Conservation (phyloP, 2,888 invertebrate species). For the Pecten maximus region DNA sequence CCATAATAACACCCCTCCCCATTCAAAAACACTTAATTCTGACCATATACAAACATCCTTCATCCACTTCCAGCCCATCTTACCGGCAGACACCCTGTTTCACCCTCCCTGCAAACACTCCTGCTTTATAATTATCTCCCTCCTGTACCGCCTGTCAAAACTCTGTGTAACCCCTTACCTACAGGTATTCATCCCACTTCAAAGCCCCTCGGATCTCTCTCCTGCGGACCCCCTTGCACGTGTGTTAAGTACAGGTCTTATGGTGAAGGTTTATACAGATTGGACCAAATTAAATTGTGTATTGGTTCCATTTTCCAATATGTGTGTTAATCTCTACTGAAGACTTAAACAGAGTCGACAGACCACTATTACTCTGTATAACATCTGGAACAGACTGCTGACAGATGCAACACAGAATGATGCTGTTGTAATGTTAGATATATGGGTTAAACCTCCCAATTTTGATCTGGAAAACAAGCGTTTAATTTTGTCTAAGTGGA, state of each 20-base stretch:
- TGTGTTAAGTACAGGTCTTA: not conserved
- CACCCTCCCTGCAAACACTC: not conserved
- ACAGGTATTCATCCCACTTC: not conserved
- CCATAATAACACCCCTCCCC: not conserved
- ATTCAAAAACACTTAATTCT: not conserved
- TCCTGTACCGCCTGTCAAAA: not conserved
- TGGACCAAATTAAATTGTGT: constrained; percentile 23
- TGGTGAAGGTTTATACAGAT: not conserved
- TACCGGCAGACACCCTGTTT: not conserved
- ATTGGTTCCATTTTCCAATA: not conserved
- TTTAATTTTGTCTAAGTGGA: not conserved
- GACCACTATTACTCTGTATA: not conserved
- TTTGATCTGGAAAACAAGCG: not conserved
- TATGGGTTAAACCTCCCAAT: not conserved
- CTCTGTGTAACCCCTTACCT: not conserved
- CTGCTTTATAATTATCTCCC: not conserved
- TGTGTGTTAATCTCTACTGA: not conserved
- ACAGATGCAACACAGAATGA: not conserved
- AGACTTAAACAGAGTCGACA: not conserved
- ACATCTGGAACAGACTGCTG: not conserved
- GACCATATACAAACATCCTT: not conserved
- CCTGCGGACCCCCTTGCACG: not conserved
- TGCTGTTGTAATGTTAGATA: not conserved
- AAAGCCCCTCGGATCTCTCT: not conserved
- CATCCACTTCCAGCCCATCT: not conserved